phyloP scores from a whole-genome alignment of 2,797 vertebrate genomes.

The Acanthopagrus latus region DNA sequence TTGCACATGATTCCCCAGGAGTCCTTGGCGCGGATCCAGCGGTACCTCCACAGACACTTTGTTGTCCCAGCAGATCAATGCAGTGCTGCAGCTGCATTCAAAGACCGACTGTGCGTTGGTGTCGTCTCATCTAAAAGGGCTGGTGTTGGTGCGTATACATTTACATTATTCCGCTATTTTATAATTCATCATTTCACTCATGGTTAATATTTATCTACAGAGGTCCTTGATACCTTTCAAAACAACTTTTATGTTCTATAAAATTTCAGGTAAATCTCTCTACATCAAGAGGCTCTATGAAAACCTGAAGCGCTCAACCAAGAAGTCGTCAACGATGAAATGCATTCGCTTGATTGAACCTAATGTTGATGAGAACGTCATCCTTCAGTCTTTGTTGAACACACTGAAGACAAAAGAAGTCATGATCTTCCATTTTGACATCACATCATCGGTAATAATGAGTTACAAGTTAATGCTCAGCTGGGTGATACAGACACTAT shows the following conservation, averaged over 20 bases:
- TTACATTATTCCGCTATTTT: neutral
- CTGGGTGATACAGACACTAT: neutral
- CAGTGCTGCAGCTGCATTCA: slow-evolving; percentile 90
- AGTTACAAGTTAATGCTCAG: slow-evolving; percentile 7
- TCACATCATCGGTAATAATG: slow-evolving; percentile 92
- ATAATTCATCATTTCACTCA: slow-evolving; percentile 1
- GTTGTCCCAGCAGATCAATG: slow-evolving; percentile 66
- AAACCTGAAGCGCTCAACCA: slow-evolving; percentile 77
- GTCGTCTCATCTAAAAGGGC: slow-evolving; percentile 92
- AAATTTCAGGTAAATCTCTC: slow-evolving; percentile 92
- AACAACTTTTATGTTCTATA: neutral
- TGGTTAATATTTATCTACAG: neutral
- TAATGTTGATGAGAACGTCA: slow-evolving; percentile 88
- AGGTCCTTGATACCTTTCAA: neutral
- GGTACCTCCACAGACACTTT: slow-evolving; percentile 90
- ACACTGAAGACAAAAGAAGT: slow-evolving; percentile 74
- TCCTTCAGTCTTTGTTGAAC: slow-evolving; percentile 87
- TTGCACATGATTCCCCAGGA: slow-evolving; percentile 89
- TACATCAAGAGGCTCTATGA: slow-evolving; percentile 90
- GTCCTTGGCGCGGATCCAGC: slow-evolving; percentile 79
- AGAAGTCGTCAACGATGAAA: slow-evolving; percentile 76
- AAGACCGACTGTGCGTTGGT: slow-evolving; percentile 87
- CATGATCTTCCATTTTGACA: slow-evolving; percentile 93
- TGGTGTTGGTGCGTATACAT: slow-evolving; percentile 90
- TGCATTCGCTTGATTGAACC: slow-evolving; percentile 90